These are phyloP conservation scores for Trisateles emortualis DNA, from an alignment of 2,888 invertebrate species.

Conservation along the genomic window DNA sequence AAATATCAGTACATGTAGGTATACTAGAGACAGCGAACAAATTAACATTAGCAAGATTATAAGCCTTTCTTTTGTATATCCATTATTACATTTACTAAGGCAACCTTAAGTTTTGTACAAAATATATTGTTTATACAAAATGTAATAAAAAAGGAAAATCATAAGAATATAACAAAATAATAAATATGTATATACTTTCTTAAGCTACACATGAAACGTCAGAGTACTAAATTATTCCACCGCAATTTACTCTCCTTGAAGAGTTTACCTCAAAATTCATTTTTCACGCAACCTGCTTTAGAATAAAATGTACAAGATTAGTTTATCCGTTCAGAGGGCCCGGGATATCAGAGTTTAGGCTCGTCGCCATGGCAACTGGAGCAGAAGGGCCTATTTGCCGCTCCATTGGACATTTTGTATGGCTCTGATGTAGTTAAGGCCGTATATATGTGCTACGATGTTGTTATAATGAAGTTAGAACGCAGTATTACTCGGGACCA, in stretches of 20 bases:
- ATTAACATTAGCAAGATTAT: slow-evolving; percentile 45
- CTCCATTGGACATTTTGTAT: slow-evolving; percentile 73
- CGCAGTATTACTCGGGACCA: slow-evolving; percentile 34
- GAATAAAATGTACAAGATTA: slow-evolving; percentile 71
- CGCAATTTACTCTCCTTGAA: slow-evolving; percentile 58
- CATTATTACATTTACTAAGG: slow-evolving; percentile 23
- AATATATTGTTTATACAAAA: slow-evolving; percentile 8
- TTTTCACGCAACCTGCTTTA: slow-evolving; percentile 64
- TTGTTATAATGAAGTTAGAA: slow-evolving; percentile 63
- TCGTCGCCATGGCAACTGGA: slow-evolving; percentile 68
- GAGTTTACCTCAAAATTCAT: slow-evolving; percentile 70
- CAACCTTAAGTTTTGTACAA: slow-evolving; percentile 13
- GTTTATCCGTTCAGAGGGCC: slow-evolving; percentile 58
- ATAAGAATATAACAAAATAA: slow-evolving; percentile 26
- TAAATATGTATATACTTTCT: slow-evolving; percentile 35
- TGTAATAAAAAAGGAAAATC: slow-evolving; percentile 10
- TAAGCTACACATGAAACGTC: slow-evolving; percentile 38
- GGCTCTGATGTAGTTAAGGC: slow-evolving; percentile 69
- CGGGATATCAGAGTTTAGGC: slow-evolving; percentile 65
- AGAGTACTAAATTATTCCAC: slow-evolving; percentile 66
- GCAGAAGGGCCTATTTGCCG: slow-evolving; percentile 82
- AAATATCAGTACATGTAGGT: slow-evolving; percentile 41
- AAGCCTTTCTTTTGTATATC: slow-evolving; percentile 28
- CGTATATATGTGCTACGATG: slow-evolving; percentile 58
- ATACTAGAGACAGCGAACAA: slow-evolving; percentile 33